Conservation (phyloP, 2,888 invertebrate genomes). For the Hirtodrosophila confusa region DNA sequence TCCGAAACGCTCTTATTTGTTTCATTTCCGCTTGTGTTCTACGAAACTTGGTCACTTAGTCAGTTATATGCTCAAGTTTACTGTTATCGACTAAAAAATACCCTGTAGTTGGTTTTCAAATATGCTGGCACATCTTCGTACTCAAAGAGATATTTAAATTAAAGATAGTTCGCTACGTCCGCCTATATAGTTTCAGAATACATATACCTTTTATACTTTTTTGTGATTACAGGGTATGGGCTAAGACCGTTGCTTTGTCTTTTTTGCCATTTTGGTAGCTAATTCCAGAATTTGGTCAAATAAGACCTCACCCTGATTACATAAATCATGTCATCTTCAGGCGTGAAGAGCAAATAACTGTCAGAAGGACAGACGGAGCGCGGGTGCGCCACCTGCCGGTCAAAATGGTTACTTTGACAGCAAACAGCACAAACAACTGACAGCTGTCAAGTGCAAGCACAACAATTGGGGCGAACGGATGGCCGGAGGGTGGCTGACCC, state of each 20-base stretch:
- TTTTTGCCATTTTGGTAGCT: constrained; percentile 5
- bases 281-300: constrained; percentile 7
- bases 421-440: constrained; percentile 34
- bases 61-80: no score
- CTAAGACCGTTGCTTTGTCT: no score
- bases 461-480: constrained; percentile 32
- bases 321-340: constrained; percentile 3
- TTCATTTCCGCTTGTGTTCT: no score
- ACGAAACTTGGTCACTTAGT: no score
- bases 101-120: no score
- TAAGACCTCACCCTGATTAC: neutral
- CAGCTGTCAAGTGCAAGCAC: constrained; percentile 60
- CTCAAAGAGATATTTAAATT: no score
- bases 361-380: constrained; percentile 27
- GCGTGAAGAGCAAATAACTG: constrained; percentile 46
- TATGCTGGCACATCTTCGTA: no score
- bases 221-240: neutral
- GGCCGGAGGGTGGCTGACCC: constrained; percentile 8
- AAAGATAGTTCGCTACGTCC: no score
- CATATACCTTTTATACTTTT: no score
- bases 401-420: constrained; percentile 55
- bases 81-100: no score
- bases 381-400: constrained; percentile 43
- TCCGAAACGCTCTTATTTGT: no score
- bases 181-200: no score